Conservation (phyloP, 2,113 vertebrate species). For the Boulengeromyrus knoepffleri region DNA sequence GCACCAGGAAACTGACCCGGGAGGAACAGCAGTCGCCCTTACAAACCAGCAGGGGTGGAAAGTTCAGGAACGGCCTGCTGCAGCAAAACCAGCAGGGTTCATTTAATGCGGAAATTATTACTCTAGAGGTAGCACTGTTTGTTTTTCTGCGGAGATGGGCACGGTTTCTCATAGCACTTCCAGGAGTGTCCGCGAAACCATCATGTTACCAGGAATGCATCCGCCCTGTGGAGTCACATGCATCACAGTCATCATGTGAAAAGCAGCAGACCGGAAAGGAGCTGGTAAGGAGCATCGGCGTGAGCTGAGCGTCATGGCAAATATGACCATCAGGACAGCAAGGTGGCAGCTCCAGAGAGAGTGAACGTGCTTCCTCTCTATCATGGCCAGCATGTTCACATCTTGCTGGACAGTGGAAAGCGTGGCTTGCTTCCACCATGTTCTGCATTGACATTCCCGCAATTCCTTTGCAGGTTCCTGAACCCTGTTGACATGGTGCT, state of each 20-base stretch:
- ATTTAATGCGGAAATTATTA: not conserved
- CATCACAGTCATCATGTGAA: not conserved
- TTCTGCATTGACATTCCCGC: not conserved
- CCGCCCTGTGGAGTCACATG: not conserved
- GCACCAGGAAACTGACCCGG: conserved; percentile 31
- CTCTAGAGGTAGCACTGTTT: not conserved
- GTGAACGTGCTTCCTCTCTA: not conserved
- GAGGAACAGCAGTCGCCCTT: conserved; percentile 2
- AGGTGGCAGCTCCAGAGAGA: not conserved
- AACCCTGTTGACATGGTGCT: conserved; percentile 83
- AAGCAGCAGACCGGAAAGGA: not conserved
- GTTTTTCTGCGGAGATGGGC: not conserved
- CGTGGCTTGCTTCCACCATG: not conserved
- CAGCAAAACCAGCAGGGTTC: not conserved
- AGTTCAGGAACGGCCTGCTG: not conserved
- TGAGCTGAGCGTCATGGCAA: not conserved
- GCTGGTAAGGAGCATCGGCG: not conserved
- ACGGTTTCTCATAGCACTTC: not conserved
- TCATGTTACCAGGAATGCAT: not conserved
- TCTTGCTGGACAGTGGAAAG: not conserved
- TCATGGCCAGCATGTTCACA: not conserved
- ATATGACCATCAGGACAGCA: not conserved
- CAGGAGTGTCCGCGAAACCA: not conserved
- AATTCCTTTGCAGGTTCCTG: conserved; percentile 64
- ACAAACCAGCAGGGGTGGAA: not conserved